Evolutionary conservation across 1,140 invertebrate genomes (phyloP), one percentile per base, ranked within the genome.

Genomic region (Matsumurasca onukii): DNA sequence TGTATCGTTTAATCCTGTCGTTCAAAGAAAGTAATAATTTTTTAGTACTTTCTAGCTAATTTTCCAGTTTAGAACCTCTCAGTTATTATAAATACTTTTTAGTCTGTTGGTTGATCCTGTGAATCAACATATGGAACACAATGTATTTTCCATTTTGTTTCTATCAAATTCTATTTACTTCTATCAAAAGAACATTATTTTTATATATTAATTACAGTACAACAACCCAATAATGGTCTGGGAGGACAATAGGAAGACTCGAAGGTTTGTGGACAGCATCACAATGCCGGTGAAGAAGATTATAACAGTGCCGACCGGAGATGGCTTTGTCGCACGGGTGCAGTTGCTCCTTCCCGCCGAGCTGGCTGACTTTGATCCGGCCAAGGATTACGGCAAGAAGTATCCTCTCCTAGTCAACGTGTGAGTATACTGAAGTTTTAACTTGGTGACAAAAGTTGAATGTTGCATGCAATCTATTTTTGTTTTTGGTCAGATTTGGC

Each of bases 321-420:
- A 85, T 73, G 87, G 86, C 0, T 88, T 88, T 76, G 82, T 84
- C 15, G 92, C 90, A 1, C 84, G 88, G 51, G 91, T 91, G 15
- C 82, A 86, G 71, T 78, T 95, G 30, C 82, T 87, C 69, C 75
- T 93, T 27, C 92, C 92, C 27, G 89, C 90, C 0, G 84, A 59
- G 25, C 25, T 59, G 3, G 22, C 62, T 12, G 62, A 86, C 51
- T 85, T 91, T 51, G 86, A 92, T 77, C 80, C 84, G 20, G 82
- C 80, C 22, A 88, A 87, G 29, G 78, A 81, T 27, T 59, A 59
- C n/a, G 55, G 25, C 2, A 84, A 80, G 49, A 86, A 88, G 73
- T 97, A 97, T 82, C 94, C 95, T 0, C 86, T 95, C 83, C 80
- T 95, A 17, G 85, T 96, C 55, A 86, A 92, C 74, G 93, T 96